Percentiles rank a stretch among this genome's conserved stretches.
These are phyloP conservation scores for Sebastes iracundus DNA, from an alignment of 2,797 vertebrate genomes.

Conservation along the genomic window DNA sequence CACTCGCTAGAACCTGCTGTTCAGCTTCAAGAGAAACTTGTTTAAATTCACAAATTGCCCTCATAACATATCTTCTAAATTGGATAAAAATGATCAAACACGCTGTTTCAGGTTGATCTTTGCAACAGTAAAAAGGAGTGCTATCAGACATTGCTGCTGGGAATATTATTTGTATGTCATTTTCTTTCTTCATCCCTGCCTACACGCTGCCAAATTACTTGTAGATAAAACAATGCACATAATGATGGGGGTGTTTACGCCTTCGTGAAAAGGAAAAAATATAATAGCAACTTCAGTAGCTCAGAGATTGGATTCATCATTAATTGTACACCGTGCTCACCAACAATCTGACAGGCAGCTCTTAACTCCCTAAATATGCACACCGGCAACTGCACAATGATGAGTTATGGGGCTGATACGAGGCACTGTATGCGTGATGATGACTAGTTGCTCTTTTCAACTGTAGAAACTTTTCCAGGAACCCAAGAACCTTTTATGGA, in stretches of 20 bases:
- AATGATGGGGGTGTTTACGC: conserved; percentile 55
- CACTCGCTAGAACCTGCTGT: not conserved
- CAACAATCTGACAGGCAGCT: conserved; percentile 50
- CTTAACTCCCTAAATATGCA: conserved; percentile 33
- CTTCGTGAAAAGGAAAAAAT: conserved; percentile 42
- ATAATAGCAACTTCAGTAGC: conserved; percentile 46
- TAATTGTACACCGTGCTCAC: conserved; percentile 41
- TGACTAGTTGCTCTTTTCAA: not conserved
- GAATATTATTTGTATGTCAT: conserved; percentile 43
- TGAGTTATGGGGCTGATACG: conserved; percentile 12
- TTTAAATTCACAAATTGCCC: not conserved
- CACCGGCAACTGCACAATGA: conserved; percentile 27
- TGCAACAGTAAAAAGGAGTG: not conserved
- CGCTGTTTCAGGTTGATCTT: not conserved
- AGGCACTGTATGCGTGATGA: not conserved
- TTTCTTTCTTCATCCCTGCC: conserved; percentile 50
- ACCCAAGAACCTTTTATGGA: not conserved
- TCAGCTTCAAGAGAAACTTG: not conserved
- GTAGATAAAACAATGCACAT: conserved; percentile 59
- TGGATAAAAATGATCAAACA: conserved; percentile 8
- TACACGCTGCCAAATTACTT: conserved; percentile 53
- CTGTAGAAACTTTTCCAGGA: not conserved
- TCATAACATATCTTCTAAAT: not conserved
- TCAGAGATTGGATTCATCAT: conserved; percentile 54
- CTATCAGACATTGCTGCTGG: conserved; percentile 1